These are phyloP conservation scores for Cuniculus paca DNA, from an alignment of 2,797 vertebrate genomes.

Conservation along the genomic window DNA sequence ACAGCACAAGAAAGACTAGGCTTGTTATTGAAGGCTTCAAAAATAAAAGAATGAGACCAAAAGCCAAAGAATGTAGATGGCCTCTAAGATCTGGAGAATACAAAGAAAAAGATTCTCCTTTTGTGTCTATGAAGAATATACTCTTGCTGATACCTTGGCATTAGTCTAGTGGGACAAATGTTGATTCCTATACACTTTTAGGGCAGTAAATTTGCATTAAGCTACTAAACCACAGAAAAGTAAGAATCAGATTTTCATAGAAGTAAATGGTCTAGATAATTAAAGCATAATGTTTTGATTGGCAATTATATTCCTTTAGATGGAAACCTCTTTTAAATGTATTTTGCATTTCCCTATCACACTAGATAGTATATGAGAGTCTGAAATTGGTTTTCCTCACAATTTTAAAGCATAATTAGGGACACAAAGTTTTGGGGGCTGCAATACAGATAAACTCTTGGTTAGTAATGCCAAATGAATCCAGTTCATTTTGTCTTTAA, in stretches of 20 bases:
- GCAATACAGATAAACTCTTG: neutral
- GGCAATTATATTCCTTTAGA: conserved; percentile 1
- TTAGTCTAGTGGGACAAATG: neutral
- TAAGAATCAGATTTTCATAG: neutral
- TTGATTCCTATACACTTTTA: neutral
- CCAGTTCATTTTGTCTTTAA: neutral
- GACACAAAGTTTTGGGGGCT: neutral
- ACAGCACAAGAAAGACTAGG: neutral
- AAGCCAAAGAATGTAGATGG: neutral
- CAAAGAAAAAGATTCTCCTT: neutral
- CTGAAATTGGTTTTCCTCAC: neutral
- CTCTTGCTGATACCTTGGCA: neutral
- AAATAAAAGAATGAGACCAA: neutral
- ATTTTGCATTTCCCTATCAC: neutral
- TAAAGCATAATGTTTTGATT: neutral
- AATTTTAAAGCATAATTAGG: neutral
- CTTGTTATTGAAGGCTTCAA: neutral
- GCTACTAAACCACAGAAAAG: neutral
- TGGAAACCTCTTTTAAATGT: neutral
- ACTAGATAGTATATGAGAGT: neutral
- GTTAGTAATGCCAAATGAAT: neutral
- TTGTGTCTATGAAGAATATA: neutral
- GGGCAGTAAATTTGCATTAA: neutral
- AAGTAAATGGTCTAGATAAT: neutral
- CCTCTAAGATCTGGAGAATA: neutral